Percentiles rank a stretch among this genome's conserved stretches.
Conservation (phyloP, 2,888 invertebrate species). For the Machimus atricapillus region DNA sequence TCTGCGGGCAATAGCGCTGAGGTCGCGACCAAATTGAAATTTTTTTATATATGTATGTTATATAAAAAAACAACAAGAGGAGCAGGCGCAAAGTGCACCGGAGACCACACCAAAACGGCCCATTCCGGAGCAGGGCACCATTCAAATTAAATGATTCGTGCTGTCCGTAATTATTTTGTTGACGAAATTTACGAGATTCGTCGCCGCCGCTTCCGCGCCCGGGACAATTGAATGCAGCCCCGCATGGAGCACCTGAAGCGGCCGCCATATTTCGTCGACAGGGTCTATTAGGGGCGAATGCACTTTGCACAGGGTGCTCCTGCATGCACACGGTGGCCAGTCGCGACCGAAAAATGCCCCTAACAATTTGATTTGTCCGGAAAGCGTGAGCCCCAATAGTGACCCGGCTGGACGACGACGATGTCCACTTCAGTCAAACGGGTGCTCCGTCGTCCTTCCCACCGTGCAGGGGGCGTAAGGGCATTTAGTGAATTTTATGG, state of each 20-base stretch:
- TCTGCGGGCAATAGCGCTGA: neutral
- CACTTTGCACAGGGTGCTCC: neutral
- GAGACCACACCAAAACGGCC: neutral
- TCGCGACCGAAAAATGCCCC: neutral
- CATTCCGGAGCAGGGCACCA: neutral
- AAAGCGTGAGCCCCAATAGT: neutral
- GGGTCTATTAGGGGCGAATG: constrained; percentile 12
- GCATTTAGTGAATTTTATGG: constrained; percentile 36
- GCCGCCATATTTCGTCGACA: neutral
- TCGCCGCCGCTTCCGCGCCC: neutral
- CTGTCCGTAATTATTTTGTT: constrained; percentile 36
- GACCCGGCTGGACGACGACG: neutral
- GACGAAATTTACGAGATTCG: constrained; percentile 28
- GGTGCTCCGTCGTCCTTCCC: neutral
- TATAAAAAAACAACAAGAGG: neutral
- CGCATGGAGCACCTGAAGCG: neutral
- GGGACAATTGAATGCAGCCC: constrained; percentile 2
- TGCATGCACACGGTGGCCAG: neutral
- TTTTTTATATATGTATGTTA: neutral
- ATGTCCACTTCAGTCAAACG: constrained; percentile 3
- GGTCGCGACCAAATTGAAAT: neutral
- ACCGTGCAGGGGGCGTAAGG: neutral
- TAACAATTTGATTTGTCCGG: constrained; percentile 36
- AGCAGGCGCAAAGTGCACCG: neutral
- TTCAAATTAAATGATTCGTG: constrained; percentile 20